Base-by-base conservation (phyloP, 2,888 invertebrate genomes). In the Orgyia antiqua region DNA sequence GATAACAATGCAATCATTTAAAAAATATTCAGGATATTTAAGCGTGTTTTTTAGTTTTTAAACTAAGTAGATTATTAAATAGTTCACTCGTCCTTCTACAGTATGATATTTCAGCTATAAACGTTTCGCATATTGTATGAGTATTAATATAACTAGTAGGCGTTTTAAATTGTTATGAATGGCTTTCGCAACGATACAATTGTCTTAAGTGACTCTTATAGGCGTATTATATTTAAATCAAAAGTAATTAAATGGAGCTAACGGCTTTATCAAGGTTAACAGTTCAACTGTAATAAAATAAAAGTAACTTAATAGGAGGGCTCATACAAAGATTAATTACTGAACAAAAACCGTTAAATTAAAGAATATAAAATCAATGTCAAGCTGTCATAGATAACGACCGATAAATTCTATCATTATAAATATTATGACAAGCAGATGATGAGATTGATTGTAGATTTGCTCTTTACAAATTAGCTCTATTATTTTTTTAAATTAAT, bases 371-470 rank as follows among this genome's bases (percentile, higher is more conserved):
- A 31, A 38, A 24, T 31, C 12, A 25, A 8, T 29, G 15, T 25
- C 5, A 31, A 29, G 13, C 26, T 34, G 24, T 31, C 36, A 34
- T 7, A 37, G 28, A 42, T 39, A 43, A 34, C 35, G 15, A 29
- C 24, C 35, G 24, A 39, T 39, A 42, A 51, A 48, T 45, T 42
- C 12, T 27, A 48, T 42, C 33, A 39, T 42, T 27, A 37, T 34
- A 38, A 51, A 51, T 27, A 46, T 49, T 51, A 42, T 49, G 51
- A 51, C 51, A 46, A 13, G 10, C 11, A 4, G 21, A 38, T 49
- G 44, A 51, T 45, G 29, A n/a, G 27, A 51, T 48, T 35, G 36
- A 24, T 44, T 38, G 36, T 31, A 31, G 24, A 38, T 27, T 29
- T 24, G 28, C 32, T 21, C 26, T 24, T 37, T 27, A 33, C 9